Evolutionary conservation across 1,140 invertebrate genomes (phyloP), one percentile per base, ranked within the genome.

Genomic region (Tachypleus tridentatus): DNA sequence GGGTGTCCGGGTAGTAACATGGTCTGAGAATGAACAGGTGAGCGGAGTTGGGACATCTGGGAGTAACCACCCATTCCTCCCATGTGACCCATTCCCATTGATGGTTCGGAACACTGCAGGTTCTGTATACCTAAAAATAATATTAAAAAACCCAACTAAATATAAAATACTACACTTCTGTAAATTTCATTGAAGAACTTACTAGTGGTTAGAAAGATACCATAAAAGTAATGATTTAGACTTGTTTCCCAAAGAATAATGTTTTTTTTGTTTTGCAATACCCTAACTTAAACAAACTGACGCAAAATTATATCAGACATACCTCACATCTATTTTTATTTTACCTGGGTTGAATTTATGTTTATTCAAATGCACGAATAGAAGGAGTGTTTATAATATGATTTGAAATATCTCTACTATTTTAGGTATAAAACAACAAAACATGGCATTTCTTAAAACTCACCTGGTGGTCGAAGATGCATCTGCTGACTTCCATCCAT

Each of bases 401-500:
- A n/a, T 9, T 9, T n/a, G 1, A n/a, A n/a, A 54, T 54, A 9
- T 54, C 1, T 54, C n/a, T 54, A 9, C 53, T 9, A 9, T 54
- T 54, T 54, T 54, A 9, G n/a, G n/a, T 54, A 54, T 54, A 54
- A n/a, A 8, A 9, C n/a, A 9, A 54, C 8, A 54, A 29, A 29
- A 2, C 29, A 29, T 29, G 29, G 29, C 2, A 29, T 29, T n/a
- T 54, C n/a, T 54, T 51, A 67, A 51, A 8, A 9, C 69, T 91
- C 89, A 74, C 88, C 87, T 71, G 90, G 89, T 74, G 90, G 87
- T 80, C 91, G 86, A 73, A 78, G 77, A 81, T 93, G 90, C 67
- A 69, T 69, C 89, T 93, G 93, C 76, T 88, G 87, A 74, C 85
- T 83, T 73, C 91, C 89, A 80, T 95, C 93, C 90, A 95, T 93